These are phyloP conservation scores for Ranitomeya imitator DNA, from an alignment of 2,113 vertebrate species.

Conservation along the genomic window DNA sequence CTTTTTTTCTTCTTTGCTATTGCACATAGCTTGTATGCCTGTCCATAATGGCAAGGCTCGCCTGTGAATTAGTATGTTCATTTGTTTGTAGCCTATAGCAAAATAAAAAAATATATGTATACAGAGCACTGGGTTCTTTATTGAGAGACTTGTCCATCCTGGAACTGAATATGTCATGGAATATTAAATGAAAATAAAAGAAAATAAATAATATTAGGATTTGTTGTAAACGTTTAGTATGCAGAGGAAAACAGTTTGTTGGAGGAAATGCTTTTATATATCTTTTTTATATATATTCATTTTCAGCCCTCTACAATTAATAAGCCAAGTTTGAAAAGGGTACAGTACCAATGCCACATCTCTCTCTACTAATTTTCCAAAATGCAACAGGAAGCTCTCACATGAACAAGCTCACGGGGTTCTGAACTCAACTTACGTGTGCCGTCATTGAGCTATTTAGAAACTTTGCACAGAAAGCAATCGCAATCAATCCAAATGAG, in stretches of 20 bases:
- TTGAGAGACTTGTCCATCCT: neutral
- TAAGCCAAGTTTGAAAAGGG: neutral
- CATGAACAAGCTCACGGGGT: neutral
- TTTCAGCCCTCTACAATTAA: neutral
- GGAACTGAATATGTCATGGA: no score
- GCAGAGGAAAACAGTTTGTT: neutral
- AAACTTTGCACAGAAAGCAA: constrained; percentile 35
- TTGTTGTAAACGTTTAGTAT: neutral
- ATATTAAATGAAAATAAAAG: neutral
- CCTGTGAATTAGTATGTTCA: no score
- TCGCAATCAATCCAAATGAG: constrained; percentile 50
- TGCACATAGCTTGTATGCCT: no score
- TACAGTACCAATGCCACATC: neutral
- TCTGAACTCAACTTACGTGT: neutral
- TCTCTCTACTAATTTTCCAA: neutral
- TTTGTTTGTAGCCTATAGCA: no score
- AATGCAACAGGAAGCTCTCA: constrained; percentile 6
- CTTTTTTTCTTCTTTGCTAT: no score
- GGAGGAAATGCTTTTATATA: neutral
- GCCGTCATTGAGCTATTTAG: constrained; percentile 6
- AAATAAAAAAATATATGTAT: no score
- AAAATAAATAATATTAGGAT: neutral
- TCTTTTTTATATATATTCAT: neutral
- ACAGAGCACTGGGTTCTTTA: neutral
- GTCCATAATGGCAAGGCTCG: no score